Base-by-base conservation (phyloP, 2,888 invertebrate genomes). In the Stenodera caucasica region DNA sequence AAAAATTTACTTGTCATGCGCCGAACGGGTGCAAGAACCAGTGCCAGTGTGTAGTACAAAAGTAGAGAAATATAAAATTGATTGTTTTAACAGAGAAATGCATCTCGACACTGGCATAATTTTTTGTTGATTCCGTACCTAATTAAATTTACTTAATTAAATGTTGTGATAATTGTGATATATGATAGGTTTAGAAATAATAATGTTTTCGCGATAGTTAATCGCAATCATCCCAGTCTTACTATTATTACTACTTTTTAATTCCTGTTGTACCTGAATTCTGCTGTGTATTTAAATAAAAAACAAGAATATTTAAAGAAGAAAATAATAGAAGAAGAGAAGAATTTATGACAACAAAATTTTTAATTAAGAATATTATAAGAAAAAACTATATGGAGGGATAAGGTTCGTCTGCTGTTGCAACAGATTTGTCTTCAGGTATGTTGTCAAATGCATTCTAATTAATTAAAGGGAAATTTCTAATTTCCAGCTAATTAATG, bases 81-180 rank as follows among this genome's bases (percentile, higher is more conserved):
- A 75, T 73, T 73, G 74, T 73, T 75, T 72, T 72, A 64, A 62
- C 67, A 68, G 68, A 70, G 72, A 73, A 73, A 75, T 75, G 74
- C 74, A 74, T 71, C 70, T 65, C 60, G 63, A 70, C 67, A 68
- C 69, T 71, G 73, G 70, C 70, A 68, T 64, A 66, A 65, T 65
- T 70, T 72, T 70, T 70, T 62, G 52, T 61, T 54, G 67, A 66
- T 58, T 62, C 68, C 58, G 62, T 66, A 65, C 58, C 60, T 59
- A 64, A 63, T 53, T 60, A 63, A 57, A 52, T 37, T 6, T 60
- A 69, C 63, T 60, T 67, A 64, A 70, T 69, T 74, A 72, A 71
- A 73, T 74, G 75, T 75, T 75, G 75, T 75, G 75, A 75, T 75
- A 75, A 65, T 72, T 75, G 75, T 75, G 75, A 75, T 75, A 75